Conservation (phyloP, 2,113 vertebrate species). For the Clinocottus analis region DNA sequence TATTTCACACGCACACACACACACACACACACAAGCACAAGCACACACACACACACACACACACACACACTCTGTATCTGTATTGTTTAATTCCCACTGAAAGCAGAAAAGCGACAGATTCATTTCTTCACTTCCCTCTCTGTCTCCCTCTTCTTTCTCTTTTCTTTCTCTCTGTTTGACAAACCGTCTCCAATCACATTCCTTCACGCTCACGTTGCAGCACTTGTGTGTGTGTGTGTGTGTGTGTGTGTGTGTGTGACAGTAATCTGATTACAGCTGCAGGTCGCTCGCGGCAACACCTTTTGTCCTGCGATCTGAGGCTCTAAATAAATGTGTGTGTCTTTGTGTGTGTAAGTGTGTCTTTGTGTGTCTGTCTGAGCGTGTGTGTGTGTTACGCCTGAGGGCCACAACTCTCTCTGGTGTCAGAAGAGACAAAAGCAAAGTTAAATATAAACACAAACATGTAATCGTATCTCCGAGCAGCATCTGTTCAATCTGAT, state of each 20-base stretch:
- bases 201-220: conserved; percentile 41
- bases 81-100: conserved; percentile 32
- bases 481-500: conserved; percentile 59
- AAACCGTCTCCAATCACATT: conserved; percentile 65
- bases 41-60: conserved; percentile 13
- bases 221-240: neutral
- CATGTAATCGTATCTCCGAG: conserved; percentile 50
- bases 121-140: neutral
- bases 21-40: conserved; percentile 10
- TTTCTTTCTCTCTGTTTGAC: conserved; percentile 37
- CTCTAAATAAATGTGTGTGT: conserved; percentile 4
- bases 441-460: conserved; percentile 66
- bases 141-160: neutral
- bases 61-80: neutral
- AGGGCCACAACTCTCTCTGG: conserved; percentile 30
- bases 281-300: conserved; percentile 61
- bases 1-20: too few species aligned
- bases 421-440: conserved; percentile 52
- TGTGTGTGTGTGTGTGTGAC: conserved; percentile 40
- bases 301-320: conserved; percentile 59
- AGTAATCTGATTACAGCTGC: conserved; percentile 74
- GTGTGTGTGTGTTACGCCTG: conserved; percentile 15
- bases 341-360: too few species aligned
- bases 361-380: conserved; percentile 16
- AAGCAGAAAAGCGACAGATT: conserved; percentile 8